Base-by-base conservation (phyloP, 2,888 invertebrate species). In the Acanthopleura granulata region DNA sequence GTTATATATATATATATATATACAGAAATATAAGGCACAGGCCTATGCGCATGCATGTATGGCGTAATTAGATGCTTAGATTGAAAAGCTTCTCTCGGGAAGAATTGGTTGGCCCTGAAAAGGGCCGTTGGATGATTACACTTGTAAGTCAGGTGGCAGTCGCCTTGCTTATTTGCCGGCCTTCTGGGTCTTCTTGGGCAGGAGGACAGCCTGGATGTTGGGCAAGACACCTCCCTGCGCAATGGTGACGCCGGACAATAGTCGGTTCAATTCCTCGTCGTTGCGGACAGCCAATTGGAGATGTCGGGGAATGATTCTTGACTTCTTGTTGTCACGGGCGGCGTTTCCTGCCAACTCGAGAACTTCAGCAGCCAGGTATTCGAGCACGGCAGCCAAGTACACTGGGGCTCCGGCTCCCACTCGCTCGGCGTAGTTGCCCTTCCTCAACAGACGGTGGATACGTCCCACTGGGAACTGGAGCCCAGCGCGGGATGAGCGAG, bases 161-260 rank as follows among this genome's bases (percentile, higher is more conserved):
- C n/a, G n/a, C n/a, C n/a, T n/a, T n/a, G 61, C 18, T 69, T 25
- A 69, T 27, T 69, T 69, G 27, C 30, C 25, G 69, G 69, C 69
- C 27, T 75, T 80, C 74, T 82, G 82, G 14, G 77, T 93, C 91
- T 95, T 94, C 92, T 94, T 95, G 73, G 95, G 95, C 77, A 95
- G 87, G 0, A 95, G 91, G 22, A 94, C 93, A 3, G 94, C 93
- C 85, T 95, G 94, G 81, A 95, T 95, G 86, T 94, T 94, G 0
- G 96, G 95, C 86, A 96, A 89, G 0, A 96, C 96, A 84, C 96
- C 96, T 77, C 96, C 96, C 90, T 96, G 94, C 30, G 95, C 94
- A 87, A 96, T 95, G 25, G 95, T 95, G 0, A 95, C 95, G 62
- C 94, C 94, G 0, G 93, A 92, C 9, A 96, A 90, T 73, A 96